phyloP scores from a whole-genome alignment of 2,797 vertebrate species.

The Pygocentrus nattereri region DNA sequence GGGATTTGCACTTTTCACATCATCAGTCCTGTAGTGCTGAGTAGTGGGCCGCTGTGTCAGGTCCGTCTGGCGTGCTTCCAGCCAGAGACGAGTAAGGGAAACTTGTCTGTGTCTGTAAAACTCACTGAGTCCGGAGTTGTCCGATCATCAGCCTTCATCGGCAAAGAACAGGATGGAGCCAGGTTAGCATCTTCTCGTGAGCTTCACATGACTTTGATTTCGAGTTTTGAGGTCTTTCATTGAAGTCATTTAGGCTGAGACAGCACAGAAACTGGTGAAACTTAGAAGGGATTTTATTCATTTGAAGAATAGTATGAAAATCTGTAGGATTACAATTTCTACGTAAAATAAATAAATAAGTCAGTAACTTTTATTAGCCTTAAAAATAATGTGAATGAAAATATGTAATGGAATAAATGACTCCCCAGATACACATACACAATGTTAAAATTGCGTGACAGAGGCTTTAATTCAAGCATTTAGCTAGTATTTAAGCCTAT shows the following conservation, averaged over 20 bases:
- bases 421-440: too few species aligned
- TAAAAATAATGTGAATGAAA: too few species aligned
- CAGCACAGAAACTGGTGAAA: not conserved
- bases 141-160: conserved; percentile 68
- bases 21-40: conserved; percentile 81
- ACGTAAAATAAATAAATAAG: too few species aligned
- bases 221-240: not conserved
- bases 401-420: too few species aligned
- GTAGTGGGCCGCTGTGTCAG: conserved; percentile 76
- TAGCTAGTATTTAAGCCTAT: too few species aligned
- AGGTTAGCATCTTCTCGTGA: conserved; percentile 72
- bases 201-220: conserved; percentile 1
- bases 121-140: conserved; percentile 68
- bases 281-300: too few species aligned
- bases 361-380: too few species aligned
- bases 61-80: conserved; percentile 81
- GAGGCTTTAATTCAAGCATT: too few species aligned
- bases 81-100: conserved; percentile 70
- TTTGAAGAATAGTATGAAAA: too few species aligned
- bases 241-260: not conserved
- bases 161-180: conserved; percentile 54
- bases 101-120: conserved; percentile 78
- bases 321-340: too few species aligned
- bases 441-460: too few species aligned
- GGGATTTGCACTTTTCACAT: conserved; percentile 81